Evolutionary conservation across 2,797 vertebrate genomes (phyloP).

Genomic region (Triplophysa yarkandensis): DNA sequence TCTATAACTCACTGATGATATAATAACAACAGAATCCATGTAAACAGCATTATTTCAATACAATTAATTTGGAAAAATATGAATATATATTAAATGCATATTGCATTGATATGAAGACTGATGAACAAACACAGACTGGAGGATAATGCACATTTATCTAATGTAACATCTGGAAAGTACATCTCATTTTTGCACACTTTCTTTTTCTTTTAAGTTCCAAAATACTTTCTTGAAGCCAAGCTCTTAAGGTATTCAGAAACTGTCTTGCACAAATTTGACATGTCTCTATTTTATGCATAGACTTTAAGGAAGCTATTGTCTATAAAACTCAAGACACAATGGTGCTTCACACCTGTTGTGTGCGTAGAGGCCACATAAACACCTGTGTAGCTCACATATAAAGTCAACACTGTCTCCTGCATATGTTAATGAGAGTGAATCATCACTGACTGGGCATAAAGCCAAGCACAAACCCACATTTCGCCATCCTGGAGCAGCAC

Average conservation of each 20-base stretch:
- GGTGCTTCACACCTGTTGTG: background rate
- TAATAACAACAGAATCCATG: no score
- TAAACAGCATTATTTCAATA: no score
- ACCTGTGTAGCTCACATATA: conserved; percentile 67
- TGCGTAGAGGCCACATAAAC: conserved; percentile 55
- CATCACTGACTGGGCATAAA: conserved; percentile 67
- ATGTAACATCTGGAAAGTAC: no score
- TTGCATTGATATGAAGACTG: no score
- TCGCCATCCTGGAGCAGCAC: conserved; percentile 39
- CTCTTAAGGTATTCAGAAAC: background rate
- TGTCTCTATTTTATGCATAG: background rate
- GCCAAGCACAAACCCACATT: conserved; percentile 45
- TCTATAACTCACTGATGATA: no score
- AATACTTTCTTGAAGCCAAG: background rate
- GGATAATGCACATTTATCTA: no score
- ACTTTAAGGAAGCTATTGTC: background rate
- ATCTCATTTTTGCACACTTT: background rate
- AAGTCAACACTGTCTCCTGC: conserved; percentile 69
- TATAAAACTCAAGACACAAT: background rate
- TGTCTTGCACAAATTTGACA: background rate
- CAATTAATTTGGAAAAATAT: no score
- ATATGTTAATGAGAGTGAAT: conserved; percentile 75
- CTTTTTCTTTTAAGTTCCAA: background rate
- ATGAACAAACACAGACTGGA: no score
- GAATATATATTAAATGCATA: no score